Evolutionary conservation across 2,888 invertebrate species (phyloP).

Genomic region (Caenorhabditis angaria): DNA sequence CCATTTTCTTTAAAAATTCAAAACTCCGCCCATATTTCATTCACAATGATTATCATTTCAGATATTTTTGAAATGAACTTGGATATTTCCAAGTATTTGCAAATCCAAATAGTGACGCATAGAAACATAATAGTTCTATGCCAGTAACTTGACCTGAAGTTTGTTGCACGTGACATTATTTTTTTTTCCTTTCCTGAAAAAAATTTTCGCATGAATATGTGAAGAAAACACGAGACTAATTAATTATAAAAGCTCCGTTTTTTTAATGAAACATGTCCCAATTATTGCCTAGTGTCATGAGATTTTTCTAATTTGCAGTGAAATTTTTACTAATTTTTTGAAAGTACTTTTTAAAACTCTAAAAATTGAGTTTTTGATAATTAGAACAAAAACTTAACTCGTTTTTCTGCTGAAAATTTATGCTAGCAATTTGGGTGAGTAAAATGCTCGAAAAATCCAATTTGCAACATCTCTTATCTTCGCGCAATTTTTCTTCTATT

Average conservation of each 20-base stretch:
- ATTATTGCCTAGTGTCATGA: neutral
- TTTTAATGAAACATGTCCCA: neutral
- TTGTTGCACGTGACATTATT: no score
- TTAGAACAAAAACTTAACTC: neutral
- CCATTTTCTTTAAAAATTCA: no score
- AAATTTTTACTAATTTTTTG: no score
- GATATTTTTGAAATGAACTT: no score
- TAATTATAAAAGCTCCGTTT: neutral
- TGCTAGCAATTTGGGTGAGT: neutral
- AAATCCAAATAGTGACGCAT: no score
- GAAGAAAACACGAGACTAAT: neutral
- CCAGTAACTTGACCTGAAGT: neutral
- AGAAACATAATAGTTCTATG: neutral
- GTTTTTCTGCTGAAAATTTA: neutral
- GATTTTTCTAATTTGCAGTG: neutral
- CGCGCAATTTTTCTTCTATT: constrained; percentile 11
- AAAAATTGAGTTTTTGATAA: neutral
- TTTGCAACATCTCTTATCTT: constrained; percentile 17
- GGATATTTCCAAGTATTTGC: no score
- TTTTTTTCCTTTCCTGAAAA: no score
- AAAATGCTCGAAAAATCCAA: neutral
- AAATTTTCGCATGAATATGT: no score
- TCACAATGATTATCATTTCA: no score
- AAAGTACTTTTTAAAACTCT: no score
- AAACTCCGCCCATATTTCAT: no score